phyloP scores from a whole-genome alignment of 2,888 invertebrate genomes.

The Alviniconcha strummeri region DNA sequence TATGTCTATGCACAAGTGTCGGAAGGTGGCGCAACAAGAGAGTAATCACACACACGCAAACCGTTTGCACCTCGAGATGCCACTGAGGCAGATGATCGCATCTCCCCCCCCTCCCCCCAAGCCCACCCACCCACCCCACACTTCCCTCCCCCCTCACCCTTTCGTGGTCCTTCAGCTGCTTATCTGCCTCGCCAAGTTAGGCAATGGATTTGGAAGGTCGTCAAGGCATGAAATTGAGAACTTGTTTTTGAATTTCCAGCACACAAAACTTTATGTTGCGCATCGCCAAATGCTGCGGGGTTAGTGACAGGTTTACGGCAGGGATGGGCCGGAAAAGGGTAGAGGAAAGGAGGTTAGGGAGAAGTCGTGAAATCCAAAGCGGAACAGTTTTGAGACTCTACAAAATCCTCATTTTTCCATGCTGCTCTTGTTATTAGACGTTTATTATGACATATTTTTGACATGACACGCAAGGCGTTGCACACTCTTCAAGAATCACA shows the following conservation, averaged over 20 bases:
- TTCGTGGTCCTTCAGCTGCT: no score
- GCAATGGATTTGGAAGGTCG: conserved; percentile 1
- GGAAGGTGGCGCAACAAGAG: neutral
- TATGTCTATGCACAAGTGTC: neutral
- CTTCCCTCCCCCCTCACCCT: neutral
- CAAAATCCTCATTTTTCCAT: no score
- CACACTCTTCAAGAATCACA: no score
- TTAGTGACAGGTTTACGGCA: conserved; percentile 14
- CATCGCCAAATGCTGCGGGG: neutral
- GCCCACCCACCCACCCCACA: neutral
- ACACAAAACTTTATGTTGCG: conserved; percentile 11
- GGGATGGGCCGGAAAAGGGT: neutral
- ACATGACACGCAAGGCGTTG: no score
- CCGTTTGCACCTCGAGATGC: neutral
- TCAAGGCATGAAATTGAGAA: conserved; percentile 26
- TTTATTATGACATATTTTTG: no score
- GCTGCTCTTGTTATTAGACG: no score
- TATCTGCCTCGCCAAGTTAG: neutral
- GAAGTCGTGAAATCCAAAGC: no score
- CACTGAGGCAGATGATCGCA: neutral
- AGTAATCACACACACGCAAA: conserved; percentile 12
- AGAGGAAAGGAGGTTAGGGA: neutral
- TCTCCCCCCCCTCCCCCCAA: neutral
- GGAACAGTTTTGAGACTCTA: no score
- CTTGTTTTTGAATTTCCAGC: conserved; percentile 6